phyloP scores from a whole-genome alignment of 2,888 invertebrate genomes.

The Melinopterus prodromus region DNA sequence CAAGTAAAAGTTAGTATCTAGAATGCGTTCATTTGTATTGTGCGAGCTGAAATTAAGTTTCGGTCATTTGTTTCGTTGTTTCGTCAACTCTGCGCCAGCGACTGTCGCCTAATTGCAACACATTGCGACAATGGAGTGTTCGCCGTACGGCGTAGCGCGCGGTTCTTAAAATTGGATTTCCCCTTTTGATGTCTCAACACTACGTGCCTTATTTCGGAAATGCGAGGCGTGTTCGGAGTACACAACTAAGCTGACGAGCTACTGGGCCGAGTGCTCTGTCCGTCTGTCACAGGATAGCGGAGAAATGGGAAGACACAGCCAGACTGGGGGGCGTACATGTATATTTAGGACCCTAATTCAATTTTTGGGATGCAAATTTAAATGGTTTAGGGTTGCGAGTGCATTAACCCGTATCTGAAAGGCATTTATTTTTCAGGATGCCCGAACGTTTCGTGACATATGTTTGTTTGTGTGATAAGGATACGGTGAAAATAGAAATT shows the following conservation, averaged over 20 bases:
- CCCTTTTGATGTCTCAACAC: neutral
- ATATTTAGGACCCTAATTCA: too few relatives aligned
- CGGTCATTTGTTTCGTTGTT: neutral
- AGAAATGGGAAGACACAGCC: too few relatives aligned
- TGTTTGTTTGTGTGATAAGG: too few relatives aligned
- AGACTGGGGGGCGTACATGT: too few relatives aligned
- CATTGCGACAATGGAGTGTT: neutral
- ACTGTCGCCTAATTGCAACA: neutral
- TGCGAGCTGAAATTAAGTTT: neutral
- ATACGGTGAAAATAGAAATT: too few relatives aligned
- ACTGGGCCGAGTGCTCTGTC: neutral
- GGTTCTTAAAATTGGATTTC: neutral
- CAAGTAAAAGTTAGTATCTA: neutral
- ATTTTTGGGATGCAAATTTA: too few relatives aligned
- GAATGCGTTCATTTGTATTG: neutral
- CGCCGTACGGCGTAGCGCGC: neutral
- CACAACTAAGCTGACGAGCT: neutral
- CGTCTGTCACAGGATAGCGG: neutral
- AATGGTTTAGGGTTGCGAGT: too few relatives aligned
- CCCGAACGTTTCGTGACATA: too few relatives aligned
- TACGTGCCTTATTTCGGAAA: neutral
- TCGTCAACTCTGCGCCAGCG: neutral
- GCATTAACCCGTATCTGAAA: too few relatives aligned
- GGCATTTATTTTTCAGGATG: too few relatives aligned
- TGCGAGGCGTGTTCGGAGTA: neutral